Conservation (phyloP, 2,888 invertebrate genomes). For the Drosophila macrospina region DNA sequence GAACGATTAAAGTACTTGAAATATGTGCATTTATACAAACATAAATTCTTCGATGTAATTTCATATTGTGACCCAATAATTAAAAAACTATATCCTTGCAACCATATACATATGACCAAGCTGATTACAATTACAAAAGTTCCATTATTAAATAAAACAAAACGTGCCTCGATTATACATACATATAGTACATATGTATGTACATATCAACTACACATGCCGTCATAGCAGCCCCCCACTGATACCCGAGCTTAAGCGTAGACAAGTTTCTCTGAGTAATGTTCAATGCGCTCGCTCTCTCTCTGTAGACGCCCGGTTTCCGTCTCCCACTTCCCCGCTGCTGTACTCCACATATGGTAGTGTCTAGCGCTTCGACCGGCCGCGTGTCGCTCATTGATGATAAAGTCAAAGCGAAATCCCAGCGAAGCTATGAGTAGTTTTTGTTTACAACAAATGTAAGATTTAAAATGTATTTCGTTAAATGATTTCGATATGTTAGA, state of each 20-base stretch:
- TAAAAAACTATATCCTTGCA: conserved; percentile 10
- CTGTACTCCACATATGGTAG: conserved; percentile 12
- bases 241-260: neutral
- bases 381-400: conserved; percentile 64
- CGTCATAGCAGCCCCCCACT: conserved; percentile 14
- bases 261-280: conserved; percentile 6
- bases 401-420: conserved; percentile 48
- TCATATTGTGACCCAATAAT: neutral
- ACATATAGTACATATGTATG: too few species aligned
- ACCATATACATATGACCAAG: neutral
- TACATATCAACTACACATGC: conserved; percentile 29
- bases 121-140: conserved; percentile 13
- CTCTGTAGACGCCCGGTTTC: conserved; percentile 20
- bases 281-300: conserved; percentile 20
- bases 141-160: conserved; percentile 25
- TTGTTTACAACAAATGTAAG: conserved; percentile 67
- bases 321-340: conserved; percentile 5
- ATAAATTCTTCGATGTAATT: neutral
- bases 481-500: conserved; percentile 69
- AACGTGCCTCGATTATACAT: conserved; percentile 20
- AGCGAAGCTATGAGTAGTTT: conserved; percentile 50
- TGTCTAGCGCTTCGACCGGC: conserved; percentile 45
- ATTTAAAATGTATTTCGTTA: conserved; percentile 83
- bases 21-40: too few species aligned
- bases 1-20: conserved; percentile 29